Evolutionary conservation across 2,888 invertebrate genomes (phyloP), one percentile per base, ranked within the genome.

Genomic region (Trimorus sp.): DNA sequence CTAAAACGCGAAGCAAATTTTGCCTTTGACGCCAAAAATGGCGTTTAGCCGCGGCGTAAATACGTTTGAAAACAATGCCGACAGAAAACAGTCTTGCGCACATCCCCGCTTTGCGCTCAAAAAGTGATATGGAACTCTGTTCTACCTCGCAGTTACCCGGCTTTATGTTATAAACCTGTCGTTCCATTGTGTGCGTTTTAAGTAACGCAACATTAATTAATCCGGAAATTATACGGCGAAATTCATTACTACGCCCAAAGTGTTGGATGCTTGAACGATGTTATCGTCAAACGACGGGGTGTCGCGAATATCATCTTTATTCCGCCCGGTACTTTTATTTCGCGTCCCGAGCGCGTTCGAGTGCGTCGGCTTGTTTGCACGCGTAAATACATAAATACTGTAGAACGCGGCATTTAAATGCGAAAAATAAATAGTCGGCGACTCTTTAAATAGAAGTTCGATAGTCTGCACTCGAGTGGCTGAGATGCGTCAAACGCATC

Each of bases 81-180:
- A 6, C 60, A 45, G 26, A 60, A 60, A 16, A 38, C 58, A 14
- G 58, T 58, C 45, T 63, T 51, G 9, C 26, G 12, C 51, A 40
- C 11, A 63, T 26, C 48, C 38, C 40, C 14, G 9, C 15, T 63
- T 49, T 15, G 37, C 54, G 37, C 56, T 48, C 58, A 40, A 68
- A 68, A 68, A 68, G 68, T 68, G 26, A 1, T 68, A n/a, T 40
- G 59, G 58, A 40, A 49, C 49, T 38, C 56, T 68, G 48, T 48
- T 65, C n/a, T 65, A 69, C 38, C 69, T 49, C n/a, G 49, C n/a
- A 56, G 49, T 15, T 49, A 69, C 59, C 16, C 69, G 38, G 49
- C 40, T 58, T 51, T 69, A 51, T 69, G 49, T n/a, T 37, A 59
- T 48, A n/a, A 14, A 37, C 14, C 36, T 69, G 49, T 38, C 59